phyloP scores from a whole-genome alignment of 2,888 invertebrate species.

The Pantelozetes paolii region DNA sequence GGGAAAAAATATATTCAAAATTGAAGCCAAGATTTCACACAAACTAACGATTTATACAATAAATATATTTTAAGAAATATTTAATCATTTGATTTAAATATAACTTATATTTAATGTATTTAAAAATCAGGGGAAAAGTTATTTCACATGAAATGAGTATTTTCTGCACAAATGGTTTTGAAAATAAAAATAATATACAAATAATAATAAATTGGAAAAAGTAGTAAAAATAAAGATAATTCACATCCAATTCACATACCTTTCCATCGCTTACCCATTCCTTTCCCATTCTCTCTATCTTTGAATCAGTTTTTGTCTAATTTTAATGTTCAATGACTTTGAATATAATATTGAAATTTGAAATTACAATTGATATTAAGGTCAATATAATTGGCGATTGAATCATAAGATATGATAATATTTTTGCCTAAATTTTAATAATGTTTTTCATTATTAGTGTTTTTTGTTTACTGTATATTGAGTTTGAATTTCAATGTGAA shows the following conservation, averaged over 20 bases:
- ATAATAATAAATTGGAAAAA: neutral
- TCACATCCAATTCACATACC: too few relatives aligned
- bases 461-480: neutral
- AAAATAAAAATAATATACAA: neutral
- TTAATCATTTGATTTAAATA: too few relatives aligned
- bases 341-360: neutral
- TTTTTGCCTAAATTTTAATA: neutral
- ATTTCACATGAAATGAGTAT: neutral
- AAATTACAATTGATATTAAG: conserved; percentile 16
- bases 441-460: too few relatives aligned
- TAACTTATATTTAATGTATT: too few relatives aligned
- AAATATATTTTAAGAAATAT: too few relatives aligned
- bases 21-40: too few relatives aligned
- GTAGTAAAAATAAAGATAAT: neutral
- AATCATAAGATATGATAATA: conserved; percentile 8
- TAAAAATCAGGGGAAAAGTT: neutral
- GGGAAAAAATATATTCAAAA: too few relatives aligned
- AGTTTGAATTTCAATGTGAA: neutral
- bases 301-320: neutral
- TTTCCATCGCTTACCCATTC: too few relatives aligned
- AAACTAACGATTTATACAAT: too few relatives aligned
- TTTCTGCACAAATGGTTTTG: neutral
- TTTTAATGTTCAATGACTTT: neutral
- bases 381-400: conserved; percentile 30
- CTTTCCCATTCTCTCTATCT: too few relatives aligned